These are phyloP conservation scores for Phthorimaea operculella DNA, from an alignment of 1,140 invertebrate species.

Conservation along the genomic window DNA sequence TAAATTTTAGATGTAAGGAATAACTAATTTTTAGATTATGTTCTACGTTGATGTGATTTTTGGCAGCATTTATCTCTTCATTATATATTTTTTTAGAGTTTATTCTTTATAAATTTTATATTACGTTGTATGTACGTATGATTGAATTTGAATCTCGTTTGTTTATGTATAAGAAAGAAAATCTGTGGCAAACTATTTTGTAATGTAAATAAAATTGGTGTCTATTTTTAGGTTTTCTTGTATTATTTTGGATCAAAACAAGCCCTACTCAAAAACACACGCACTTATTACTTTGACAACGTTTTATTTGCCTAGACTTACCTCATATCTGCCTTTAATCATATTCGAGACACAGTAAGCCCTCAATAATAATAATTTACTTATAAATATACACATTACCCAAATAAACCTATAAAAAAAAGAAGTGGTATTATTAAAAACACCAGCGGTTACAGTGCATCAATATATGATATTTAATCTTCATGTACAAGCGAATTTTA, in stretches of 20 bases:
- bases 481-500: constrained; percentile 66
- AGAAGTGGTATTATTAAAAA: constrained; percentile 64
- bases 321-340: constrained; percentile 51
- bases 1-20: too few relatives aligned
- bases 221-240: too few relatives aligned
- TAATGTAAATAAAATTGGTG: too few relatives aligned
- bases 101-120: too few relatives aligned
- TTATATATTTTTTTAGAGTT: too few relatives aligned
- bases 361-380: constrained; percentile 65
- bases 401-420: constrained; percentile 60
- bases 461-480: constrained; percentile 67
- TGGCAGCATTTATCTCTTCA: too few relatives aligned
- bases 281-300: constrained; percentile 44
- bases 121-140: too few relatives aligned
- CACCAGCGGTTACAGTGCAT: constrained; percentile 63
- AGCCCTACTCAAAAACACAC: constrained; percentile 54
- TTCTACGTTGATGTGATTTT: too few relatives aligned
- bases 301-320: constrained; percentile 65
- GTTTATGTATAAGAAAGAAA: too few relatives aligned
- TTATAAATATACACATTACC: constrained; percentile 65
- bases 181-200: too few relatives aligned
- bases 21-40: too few relatives aligned
- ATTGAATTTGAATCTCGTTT: too few relatives aligned
- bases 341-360: constrained; percentile 62
- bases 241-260: not conserved